phyloP scores from a whole-genome alignment of 2,113 vertebrate species.

The Lagopus leucura region DNA sequence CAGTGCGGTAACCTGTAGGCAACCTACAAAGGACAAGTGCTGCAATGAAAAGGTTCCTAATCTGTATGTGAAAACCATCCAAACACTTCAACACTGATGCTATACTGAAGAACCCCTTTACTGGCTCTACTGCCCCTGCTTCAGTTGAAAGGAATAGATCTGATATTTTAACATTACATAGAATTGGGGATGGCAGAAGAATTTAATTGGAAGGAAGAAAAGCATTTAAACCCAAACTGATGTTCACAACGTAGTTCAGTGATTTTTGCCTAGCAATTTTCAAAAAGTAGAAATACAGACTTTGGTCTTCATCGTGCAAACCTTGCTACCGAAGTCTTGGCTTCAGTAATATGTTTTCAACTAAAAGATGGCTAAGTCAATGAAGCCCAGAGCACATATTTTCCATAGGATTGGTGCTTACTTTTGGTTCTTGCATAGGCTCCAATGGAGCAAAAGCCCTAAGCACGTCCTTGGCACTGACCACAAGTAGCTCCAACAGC shows the following conservation, averaged over 20 bases:
- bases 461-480: fast-evolving
- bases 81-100: not conserved
- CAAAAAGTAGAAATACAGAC: not conserved
- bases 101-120: not conserved
- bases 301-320: not conserved
- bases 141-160: not conserved
- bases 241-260: not conserved
- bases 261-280: not conserved
- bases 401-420: not conserved
- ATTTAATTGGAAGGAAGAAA: not conserved
- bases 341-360: not conserved
- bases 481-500: not conserved
- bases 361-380: not conserved
- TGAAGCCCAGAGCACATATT: not conserved
- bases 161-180: not conserved
- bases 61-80: not conserved
- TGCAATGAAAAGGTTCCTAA: not conserved
- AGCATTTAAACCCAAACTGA: not conserved
- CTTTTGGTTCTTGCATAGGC: not conserved
- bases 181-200: not conserved
- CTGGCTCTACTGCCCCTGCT: not conserved
- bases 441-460: not conserved
- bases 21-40: not conserved
- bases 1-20: fast-evolving
- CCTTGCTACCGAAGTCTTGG: too few species aligned